phyloP scores from a whole-genome alignment of 2,113 vertebrate genomes.

The Anolis carolinensis region DNA sequence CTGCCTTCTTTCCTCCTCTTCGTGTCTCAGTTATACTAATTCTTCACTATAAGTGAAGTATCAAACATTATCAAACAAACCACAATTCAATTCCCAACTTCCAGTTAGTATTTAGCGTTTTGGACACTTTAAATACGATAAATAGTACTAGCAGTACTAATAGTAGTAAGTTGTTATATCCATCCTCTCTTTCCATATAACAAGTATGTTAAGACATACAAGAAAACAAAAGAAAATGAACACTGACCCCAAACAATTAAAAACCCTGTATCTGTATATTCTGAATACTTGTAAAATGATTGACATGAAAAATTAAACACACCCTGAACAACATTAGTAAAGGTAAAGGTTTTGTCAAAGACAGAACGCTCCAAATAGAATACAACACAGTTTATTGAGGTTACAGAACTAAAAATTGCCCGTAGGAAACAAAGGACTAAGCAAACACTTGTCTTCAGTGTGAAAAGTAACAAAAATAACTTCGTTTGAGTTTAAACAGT shows the following conservation, averaged over 20 bases:
- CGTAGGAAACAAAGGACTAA: too few species aligned
- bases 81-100: too few species aligned
- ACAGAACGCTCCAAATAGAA: too few species aligned
- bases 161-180: too few species aligned
- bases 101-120: neutral
- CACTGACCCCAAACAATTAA: neutral
- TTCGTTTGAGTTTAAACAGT: too few species aligned
- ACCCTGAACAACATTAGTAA: neutral
- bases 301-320: neutral
- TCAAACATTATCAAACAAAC: neutral
- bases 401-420: too few species aligned
- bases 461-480: too few species aligned
- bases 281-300: neutral
- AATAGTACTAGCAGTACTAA: neutral
- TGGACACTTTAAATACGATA: neutral
- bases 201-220: neutral
- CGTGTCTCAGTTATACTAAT: neutral
- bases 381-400: too few species aligned
- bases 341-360: too few species aligned
- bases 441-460: too few species aligned
- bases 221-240: neutral
- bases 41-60: neutral
- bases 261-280: neutral
- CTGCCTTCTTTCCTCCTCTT: neutral
- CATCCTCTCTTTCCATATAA: neutral